phyloP scores from a whole-genome alignment of 2,888 invertebrate species.

The Deilephila porcellus region DNA sequence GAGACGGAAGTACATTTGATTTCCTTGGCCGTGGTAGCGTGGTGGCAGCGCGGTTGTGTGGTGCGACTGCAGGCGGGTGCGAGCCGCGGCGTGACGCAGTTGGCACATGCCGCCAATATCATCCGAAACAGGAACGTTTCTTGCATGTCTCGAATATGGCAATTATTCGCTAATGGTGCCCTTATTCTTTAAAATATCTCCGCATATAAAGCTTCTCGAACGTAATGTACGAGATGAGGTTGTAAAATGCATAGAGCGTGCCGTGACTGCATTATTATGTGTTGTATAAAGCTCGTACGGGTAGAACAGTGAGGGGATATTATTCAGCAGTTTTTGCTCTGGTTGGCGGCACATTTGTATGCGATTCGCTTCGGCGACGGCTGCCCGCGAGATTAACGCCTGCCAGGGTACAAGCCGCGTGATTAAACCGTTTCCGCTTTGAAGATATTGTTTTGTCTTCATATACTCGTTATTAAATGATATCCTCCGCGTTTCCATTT shows the following conservation, averaged over 20 bases:
- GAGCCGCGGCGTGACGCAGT: constrained; percentile 66
- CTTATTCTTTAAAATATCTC: constrained; percentile 33
- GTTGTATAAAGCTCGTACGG: constrained; percentile 65
- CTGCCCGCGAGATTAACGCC: constrained; percentile 75
- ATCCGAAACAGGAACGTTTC: constrained; percentile 50
- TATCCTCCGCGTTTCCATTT: constrained; percentile 39
- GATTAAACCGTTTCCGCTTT: constrained; percentile 76
- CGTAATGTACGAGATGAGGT: constrained; percentile 55
- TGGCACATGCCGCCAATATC: constrained; percentile 71
- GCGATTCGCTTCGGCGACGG: constrained; percentile 75
- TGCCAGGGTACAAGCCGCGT: constrained; percentile 64
- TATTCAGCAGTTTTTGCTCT: constrained; percentile 78
- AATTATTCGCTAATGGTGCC: constrained; percentile 18
- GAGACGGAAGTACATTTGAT: background rate
- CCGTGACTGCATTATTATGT: constrained; percentile 72
- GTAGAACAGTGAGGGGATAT: constrained; percentile 69
- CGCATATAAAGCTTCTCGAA: constrained; percentile 43
- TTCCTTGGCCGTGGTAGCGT: constrained; percentile 52
- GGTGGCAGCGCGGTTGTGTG: constrained; percentile 60
- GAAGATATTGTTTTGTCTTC: constrained; percentile 47
- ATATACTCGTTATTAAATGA: constrained; percentile 36
- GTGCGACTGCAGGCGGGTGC: constrained; percentile 49
- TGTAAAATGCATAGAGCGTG: constrained; percentile 66
- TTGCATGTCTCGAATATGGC: constrained; percentile 41
- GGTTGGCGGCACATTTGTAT: constrained; percentile 76